These are phyloP conservation scores for Dreissena rostriformis DNA, from an alignment of 1,140 invertebrate genomes.

Conservation along the genomic window DNA sequence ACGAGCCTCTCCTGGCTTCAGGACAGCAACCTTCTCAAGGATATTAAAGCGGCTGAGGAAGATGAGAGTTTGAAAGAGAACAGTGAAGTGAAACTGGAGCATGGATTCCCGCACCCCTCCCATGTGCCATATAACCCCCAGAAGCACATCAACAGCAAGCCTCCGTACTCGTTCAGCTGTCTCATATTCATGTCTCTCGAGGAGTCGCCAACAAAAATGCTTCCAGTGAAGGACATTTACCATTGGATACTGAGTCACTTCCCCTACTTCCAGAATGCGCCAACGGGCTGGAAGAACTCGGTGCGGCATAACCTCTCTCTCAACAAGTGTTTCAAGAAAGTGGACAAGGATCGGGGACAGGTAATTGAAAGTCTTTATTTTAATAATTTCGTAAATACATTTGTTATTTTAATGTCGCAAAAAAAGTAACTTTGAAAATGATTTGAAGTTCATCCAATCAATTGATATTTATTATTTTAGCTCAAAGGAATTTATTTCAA, in stretches of 20 bases:
- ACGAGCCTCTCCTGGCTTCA: conserved; percentile 95
- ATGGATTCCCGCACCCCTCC: conserved; percentile 72
- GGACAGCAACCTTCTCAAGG: conserved; percentile 93
- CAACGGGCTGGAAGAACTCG: conserved; percentile 84
- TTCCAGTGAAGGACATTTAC: conserved; percentile 90
- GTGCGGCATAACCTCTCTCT: conserved; percentile 84
- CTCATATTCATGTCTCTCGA: conserved; percentile 99
- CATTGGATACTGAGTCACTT: conserved; percentile 81
- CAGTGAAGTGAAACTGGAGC: conserved; percentile 57
- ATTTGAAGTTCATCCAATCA: no score
- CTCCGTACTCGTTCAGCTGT: conserved; percentile 97
- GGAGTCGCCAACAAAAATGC: conserved; percentile 91
- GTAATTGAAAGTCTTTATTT: conserved; percentile 83
- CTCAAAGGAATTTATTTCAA: no score
- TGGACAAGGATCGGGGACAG: conserved; percentile 84
- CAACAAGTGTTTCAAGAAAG: conserved; percentile 84
- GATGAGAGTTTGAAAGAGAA: conserved; percentile 75
- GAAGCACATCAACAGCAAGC: conserved; percentile 93
- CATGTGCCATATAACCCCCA: conserved; percentile 82
- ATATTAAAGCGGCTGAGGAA: conserved; percentile 74
- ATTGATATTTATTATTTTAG: no score
- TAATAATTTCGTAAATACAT: neutral
- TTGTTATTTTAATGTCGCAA: no score
- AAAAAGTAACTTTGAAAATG: no score
- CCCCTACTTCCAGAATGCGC: conserved; percentile 81